phyloP scores from a whole-genome alignment of 2,888 invertebrate species.

The Chironomus riparius region DNA sequence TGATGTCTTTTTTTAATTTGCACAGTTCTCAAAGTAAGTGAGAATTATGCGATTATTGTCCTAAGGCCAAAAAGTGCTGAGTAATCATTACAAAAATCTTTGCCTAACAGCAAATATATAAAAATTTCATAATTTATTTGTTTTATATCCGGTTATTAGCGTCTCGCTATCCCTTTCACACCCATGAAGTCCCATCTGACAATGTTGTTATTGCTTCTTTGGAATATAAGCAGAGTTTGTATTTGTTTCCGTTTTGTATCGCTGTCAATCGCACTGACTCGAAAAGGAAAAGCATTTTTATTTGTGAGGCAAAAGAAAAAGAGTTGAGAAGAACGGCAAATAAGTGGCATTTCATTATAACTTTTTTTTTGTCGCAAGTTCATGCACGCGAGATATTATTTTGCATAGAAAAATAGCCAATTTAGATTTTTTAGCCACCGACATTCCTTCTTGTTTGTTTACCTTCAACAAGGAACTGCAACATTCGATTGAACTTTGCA shows the following conservation, averaged over 20 bases:
- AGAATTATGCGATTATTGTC: neutral
- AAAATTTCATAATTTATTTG: slow-evolving; percentile 8
- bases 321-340: too few species aligned
- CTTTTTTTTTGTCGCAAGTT: neutral
- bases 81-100: neutral
- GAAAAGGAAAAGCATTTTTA: neutral
- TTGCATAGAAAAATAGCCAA: neutral
- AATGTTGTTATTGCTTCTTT: neutral
- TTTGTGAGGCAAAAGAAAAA: too few species aligned
- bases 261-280: neutral
- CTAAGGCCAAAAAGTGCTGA: neutral
- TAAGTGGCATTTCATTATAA: too few species aligned
- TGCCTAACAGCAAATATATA: neutral
- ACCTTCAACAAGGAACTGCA: neutral
- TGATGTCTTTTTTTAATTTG: neutral
- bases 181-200: too few species aligned
- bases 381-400: neutral
- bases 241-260: slow-evolving; percentile 4
- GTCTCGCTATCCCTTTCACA: neutral
- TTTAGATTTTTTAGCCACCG: neutral
- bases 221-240: neutral
- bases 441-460: neutral
- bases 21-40: neutral
- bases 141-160: slow-evolving; percentile 22
- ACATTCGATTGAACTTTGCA: neutral